Percentiles rank a stretch among this genome's conserved stretches.
Conservation (phyloP, 2,797 vertebrate genomes). For the Lacerta viridis region DNA sequence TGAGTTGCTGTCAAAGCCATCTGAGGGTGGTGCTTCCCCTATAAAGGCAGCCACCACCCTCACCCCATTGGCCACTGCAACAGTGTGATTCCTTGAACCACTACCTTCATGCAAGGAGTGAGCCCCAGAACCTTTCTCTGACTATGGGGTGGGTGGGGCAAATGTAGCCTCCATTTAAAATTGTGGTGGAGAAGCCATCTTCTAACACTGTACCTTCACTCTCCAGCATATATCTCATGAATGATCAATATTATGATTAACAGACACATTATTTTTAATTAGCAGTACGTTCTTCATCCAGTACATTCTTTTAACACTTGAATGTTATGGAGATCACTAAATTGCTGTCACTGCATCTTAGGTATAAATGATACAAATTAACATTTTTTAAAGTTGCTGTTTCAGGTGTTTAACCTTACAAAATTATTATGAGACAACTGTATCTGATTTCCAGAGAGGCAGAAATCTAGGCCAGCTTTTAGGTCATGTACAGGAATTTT, state of each 20-base stretch:
- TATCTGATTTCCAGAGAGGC: slow-evolving; percentile 5
- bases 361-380: not conserved
- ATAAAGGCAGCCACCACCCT: no score
- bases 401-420: slow-evolving; percentile 38
- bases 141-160: not conserved
- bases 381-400: not conserved
- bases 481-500: slow-evolving; percentile 47
- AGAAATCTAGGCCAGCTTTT: slow-evolving; percentile 10
- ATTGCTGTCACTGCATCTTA: not conserved
- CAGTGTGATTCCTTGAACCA: no score
- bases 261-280: not conserved
- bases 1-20: no score
- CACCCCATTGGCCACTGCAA: no score
- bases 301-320: not conserved
- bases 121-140: no score
- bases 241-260: not conserved
- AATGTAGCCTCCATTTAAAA: no score
- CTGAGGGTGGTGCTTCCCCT: no score
- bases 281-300: not conserved
- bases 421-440: slow-evolving; percentile 43
- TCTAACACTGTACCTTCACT: not conserved
- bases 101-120: no score
- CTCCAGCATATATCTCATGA: not conserved
- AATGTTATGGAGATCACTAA: not conserved
- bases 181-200: not conserved